phyloP scores from a whole-genome alignment of 2,113 vertebrate species.

The Indri indri region DNA sequence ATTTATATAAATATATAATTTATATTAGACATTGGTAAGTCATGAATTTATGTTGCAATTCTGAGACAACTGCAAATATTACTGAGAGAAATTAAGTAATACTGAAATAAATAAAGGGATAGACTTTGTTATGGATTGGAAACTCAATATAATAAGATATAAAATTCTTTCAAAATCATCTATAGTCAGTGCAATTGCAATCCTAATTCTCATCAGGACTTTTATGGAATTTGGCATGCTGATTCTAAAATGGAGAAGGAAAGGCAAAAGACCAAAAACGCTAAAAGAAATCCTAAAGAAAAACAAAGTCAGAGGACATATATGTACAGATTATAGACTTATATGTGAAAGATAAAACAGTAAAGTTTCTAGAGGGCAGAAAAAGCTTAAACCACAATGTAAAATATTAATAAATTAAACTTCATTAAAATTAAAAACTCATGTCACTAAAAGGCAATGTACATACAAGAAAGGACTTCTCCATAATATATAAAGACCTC shows the following conservation, averaged over 20 bases:
- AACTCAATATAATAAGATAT: neutral
- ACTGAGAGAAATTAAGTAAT: neutral
- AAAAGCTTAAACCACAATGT: neutral
- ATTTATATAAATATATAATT: neutral
- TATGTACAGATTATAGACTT: neutral
- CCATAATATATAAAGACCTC: neutral
- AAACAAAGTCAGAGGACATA: neutral
- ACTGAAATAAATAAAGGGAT: neutral
- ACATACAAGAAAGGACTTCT: neutral
- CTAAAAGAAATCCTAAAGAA: neutral
- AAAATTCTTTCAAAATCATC: neutral
- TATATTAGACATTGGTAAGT: neutral
- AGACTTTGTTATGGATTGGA: neutral
- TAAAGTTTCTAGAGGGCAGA: neutral
- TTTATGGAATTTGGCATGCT: neutral
- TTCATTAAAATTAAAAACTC: neutral
- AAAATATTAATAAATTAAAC: neutral
- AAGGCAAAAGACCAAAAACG: neutral
- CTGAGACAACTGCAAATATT: neutral
- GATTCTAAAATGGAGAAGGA: neutral
- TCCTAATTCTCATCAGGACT: neutral
- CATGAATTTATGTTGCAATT: neutral
- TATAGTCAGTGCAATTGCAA: neutral
- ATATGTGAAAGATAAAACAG: neutral
- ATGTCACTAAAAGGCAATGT: neutral